These are phyloP conservation scores for Seriola dumerili DNA, from an alignment of 2,113 vertebrate species.

Conservation along the genomic window DNA sequence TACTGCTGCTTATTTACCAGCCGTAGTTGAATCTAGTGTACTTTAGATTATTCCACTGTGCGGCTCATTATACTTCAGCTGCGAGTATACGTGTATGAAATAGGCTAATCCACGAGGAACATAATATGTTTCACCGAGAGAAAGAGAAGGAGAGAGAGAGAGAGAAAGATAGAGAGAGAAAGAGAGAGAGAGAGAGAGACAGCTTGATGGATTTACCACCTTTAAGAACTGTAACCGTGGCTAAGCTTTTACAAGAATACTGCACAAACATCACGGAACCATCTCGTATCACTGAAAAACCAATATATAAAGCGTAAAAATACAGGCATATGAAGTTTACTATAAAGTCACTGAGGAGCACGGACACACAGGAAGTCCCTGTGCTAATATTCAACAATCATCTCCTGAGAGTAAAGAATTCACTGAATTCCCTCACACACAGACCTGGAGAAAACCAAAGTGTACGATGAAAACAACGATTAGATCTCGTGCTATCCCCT, in stretches of 20 bases:
- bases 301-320: neutral
- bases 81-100: neutral
- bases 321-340: neutral
- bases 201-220: neutral
- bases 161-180: too few relatives aligned
- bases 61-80: neutral
- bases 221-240: neutral
- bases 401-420: neutral
- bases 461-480: neutral
- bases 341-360: conserved; percentile 8
- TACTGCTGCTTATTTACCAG: conserved; percentile 3
- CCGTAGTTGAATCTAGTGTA: neutral
- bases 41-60: neutral
- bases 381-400: neutral
- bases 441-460: conserved; percentile 2
- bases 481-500: neutral
- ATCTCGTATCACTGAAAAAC: neutral
- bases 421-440: conserved; percentile 12
- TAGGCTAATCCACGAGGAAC: neutral
- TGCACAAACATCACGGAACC: neutral
- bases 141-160: neutral
- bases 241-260: neutral
- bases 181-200: neutral
- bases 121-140: neutral
- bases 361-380: conserved; percentile 3